A percentile compares a stretch with the other conserved stretches of the same genome.
phyloP scores from a whole-genome alignment of 2,113 vertebrate species.

The Nettapus auritus region DNA sequence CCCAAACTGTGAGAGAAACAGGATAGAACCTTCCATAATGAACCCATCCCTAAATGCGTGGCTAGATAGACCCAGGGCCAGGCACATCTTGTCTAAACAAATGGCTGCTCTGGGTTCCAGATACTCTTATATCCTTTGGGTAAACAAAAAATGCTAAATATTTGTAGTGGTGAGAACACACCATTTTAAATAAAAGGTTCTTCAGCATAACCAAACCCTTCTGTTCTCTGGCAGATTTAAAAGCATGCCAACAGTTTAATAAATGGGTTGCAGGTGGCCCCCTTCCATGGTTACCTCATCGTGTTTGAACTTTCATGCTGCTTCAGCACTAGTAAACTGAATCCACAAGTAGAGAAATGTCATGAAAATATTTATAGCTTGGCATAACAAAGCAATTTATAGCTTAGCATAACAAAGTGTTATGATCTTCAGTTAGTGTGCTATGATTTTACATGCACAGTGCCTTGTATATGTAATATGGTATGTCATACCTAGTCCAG shows the following conservation, averaged over 20 bases:
- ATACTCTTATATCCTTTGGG: not conserved
- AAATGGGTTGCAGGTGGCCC: not conserved
- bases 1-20: not conserved
- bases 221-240: not conserved
- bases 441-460: not conserved
- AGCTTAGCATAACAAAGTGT: not conserved
- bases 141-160: not conserved
- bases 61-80: not conserved
- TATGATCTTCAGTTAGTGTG: not conserved
- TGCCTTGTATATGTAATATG: fast-evolving
- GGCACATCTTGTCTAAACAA: not conserved
- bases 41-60: not conserved
- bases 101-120: not conserved
- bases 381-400: not conserved
- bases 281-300: not conserved
- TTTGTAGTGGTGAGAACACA: not conserved
- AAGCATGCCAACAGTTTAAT: not conserved
- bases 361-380: not conserved
- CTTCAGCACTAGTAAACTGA: not conserved
- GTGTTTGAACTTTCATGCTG: not conserved
- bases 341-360: not conserved
- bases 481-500: not conserved
- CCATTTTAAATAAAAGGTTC: not conserved
- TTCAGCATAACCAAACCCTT: not conserved
- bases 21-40: not conserved